Evolutionary conservation across 2,113 vertebrate genomes (phyloP).

Genomic region (Cyanoramphus novaezelandiae): DNA sequence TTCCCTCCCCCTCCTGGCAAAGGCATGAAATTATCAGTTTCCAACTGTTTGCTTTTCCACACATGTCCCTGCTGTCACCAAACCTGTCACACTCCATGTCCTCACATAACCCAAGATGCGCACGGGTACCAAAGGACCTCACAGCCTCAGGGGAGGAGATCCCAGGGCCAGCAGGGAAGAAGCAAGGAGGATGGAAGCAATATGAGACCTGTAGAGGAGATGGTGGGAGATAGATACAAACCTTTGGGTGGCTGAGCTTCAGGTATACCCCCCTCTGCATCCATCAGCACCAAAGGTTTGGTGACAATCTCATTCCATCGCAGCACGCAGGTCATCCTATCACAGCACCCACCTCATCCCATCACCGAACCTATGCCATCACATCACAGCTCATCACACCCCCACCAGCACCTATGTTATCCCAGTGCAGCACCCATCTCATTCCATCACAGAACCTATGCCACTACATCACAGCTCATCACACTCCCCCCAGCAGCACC

Average conservation of each 20-base stretch:
- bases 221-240: neutral
- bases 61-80: neutral
- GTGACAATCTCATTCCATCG: neutral
- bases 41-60: slow-evolving; percentile 26
- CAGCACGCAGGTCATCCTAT: neutral
- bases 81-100: neutral
- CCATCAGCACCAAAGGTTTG: neutral
- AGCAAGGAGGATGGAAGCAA: neutral
- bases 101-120: neutral
- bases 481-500: neutral
- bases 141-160: fast-evolving
- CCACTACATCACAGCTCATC: neutral
- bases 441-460: neutral
- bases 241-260: fast-evolving
- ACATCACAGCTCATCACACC: neutral
- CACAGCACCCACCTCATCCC: neutral
- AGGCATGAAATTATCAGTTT: slow-evolving; percentile 16
- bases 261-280: neutral
- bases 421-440: neutral
- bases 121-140: neutral
- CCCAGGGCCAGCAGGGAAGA: neutral
- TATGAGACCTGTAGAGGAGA: neutral
- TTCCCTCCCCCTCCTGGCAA: neutral
- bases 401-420: neutral
- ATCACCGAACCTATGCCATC: neutral